These are phyloP conservation scores for Propithecus perrieri DNA, from an alignment of 2,797 vertebrate genomes.

Conservation along the genomic window DNA sequence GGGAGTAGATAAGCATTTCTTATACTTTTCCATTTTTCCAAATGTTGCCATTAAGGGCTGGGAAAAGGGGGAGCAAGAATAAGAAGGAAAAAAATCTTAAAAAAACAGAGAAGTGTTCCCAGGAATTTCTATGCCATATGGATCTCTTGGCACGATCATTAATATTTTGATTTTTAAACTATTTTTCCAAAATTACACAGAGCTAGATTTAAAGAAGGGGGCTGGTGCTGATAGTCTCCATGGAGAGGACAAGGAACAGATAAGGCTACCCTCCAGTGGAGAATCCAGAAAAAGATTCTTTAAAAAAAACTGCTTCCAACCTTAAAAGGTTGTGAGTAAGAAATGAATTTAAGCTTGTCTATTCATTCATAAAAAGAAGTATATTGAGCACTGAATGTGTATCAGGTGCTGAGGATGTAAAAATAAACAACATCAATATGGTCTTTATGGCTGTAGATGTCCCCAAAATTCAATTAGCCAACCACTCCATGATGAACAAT, in stretches of 20 bases:
- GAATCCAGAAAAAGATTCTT: not conserved
- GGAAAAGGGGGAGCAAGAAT: not conserved
- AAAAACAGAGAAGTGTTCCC: not conserved
- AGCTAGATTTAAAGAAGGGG: not conserved
- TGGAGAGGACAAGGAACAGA: not conserved
- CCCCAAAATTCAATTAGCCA: not conserved
- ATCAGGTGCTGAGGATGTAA: not conserved
- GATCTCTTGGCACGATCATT: not conserved
- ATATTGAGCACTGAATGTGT: not conserved
- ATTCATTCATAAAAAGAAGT: not conserved
- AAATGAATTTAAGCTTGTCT: not conserved
- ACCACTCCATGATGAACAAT: not conserved
- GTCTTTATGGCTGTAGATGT: not conserved
- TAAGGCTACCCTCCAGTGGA: not conserved
- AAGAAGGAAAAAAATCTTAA: not conserved
- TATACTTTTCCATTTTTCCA: not conserved
- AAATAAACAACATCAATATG: not conserved
- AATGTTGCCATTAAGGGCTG: not conserved
- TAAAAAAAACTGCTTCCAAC: not conserved
- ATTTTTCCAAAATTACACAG: not conserved
- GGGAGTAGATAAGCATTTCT: not conserved
- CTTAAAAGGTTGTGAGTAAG: not conserved
- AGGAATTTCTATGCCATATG: not conserved
- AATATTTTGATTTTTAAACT: not conserved
- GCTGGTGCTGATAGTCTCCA: not conserved